Percentiles rank a stretch among this genome's conserved stretches.
These are phyloP conservation scores for Tenthredo notha DNA, from an alignment of 2,888 invertebrate genomes.

Conservation along the genomic window DNA sequence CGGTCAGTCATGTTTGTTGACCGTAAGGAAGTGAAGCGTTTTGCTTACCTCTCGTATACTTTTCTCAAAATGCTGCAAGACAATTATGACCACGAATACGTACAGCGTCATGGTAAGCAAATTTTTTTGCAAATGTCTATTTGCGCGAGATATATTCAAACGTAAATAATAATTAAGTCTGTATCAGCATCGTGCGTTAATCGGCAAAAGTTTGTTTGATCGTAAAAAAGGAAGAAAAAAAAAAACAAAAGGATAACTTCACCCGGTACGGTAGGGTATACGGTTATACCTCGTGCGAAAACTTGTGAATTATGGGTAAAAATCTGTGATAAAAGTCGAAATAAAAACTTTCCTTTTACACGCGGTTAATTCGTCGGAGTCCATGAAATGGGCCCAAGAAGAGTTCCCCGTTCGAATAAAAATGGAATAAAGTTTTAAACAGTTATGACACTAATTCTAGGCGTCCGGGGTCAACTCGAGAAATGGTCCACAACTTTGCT, in stretches of 20 bases:
- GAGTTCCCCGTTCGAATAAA: conserved; percentile 45
- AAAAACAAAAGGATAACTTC: not conserved
- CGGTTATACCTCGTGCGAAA: not conserved
- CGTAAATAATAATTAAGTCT: conserved; percentile 10
- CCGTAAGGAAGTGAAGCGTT: conserved; percentile 1
- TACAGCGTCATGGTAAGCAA: not conserved
- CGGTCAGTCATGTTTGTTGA: not conserved
- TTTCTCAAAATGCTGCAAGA: not conserved
- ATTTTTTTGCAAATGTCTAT: not conserved
- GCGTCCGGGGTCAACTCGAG: conserved; percentile 48
- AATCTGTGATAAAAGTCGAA: conserved; percentile 40
- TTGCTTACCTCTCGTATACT: not conserved
- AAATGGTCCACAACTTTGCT: conserved; percentile 43
- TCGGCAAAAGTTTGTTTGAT: not conserved
- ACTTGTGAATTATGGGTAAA: conserved; percentile 33
- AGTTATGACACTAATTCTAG: conserved; percentile 45
- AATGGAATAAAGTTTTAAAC: conserved; percentile 49
- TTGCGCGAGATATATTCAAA: not conserved
- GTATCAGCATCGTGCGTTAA: conserved; percentile 19
- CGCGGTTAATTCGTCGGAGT: conserved; percentile 49
- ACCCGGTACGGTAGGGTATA: not conserved
- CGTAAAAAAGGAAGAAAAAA: not conserved
- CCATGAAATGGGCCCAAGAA: conserved; percentile 40
- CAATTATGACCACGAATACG: not conserved
- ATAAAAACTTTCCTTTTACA: conserved; percentile 55